A percentile compares a stretch with the other conserved stretches of the same genome.
phyloP scores from a whole-genome alignment of 2,797 vertebrate genomes.

The Apodemus agrarius region DNA sequence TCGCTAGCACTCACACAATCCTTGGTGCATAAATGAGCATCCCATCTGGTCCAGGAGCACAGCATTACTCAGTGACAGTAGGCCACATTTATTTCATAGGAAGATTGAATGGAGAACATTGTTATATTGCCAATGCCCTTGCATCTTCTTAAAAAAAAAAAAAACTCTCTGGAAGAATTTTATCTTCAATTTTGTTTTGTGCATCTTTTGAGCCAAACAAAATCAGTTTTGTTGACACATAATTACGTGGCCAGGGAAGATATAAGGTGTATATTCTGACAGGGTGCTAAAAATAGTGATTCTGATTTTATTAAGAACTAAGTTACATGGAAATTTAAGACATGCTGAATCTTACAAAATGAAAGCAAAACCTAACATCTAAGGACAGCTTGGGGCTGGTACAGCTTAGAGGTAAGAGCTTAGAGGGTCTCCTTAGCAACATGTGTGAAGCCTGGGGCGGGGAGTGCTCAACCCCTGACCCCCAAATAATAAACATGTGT shows the following conservation, averaged over 20 bases:
- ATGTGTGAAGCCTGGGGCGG: background rate
- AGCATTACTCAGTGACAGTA: background rate
- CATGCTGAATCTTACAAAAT: background rate
- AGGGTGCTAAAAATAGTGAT: background rate
- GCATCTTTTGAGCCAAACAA: constrained; percentile 3
- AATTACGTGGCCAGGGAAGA: background rate
- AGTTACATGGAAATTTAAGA: constrained; percentile 25
- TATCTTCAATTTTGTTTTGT: constrained; percentile 38
- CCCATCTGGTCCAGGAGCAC: background rate
- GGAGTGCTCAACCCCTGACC: background rate
- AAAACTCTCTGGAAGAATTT: background rate
- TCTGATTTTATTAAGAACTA: constrained; percentile 19
- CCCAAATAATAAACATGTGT: background rate
- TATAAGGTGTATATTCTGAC: background rate
- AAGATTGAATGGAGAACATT: background rate
- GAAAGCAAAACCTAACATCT: background rate
- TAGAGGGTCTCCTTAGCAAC: background rate
- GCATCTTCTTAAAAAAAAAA: constrained; percentile 33
- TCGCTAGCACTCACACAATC: too few species aligned
- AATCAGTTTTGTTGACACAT: background rate
- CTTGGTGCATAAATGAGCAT: background rate
- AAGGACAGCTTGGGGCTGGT: background rate
- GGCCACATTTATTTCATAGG: background rate
- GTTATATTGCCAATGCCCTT: background rate
- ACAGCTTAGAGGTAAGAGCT: background rate